Evolutionary conservation across 2,113 vertebrate species (phyloP), one percentile per base, ranked within the genome.

Genomic region (Rhinoptilus africanus): DNA sequence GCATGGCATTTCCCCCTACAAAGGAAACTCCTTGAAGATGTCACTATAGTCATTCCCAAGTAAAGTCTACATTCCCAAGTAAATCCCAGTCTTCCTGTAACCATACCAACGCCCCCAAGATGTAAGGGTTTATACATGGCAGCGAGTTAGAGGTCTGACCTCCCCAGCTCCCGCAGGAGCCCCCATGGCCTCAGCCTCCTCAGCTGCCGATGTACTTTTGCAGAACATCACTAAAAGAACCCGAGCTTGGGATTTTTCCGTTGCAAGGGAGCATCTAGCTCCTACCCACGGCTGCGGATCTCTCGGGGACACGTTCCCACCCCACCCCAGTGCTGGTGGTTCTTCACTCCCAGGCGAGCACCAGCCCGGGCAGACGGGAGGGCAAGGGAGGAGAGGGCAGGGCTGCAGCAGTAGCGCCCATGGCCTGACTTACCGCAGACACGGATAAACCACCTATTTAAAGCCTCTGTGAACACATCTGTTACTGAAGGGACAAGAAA

Each of bases 51-150:
- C 39, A 84, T 78, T 72, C 43, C 24, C 62, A 60, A 54, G 17
- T 48, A 37, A 48, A 51, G 34, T 43, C 6, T 66, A 12, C 54
- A 45, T 57, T 80, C 45, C 45, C 45, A 45, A 19, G 39, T 73
- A 94, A 77, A 75, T 6, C 63, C 22, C 35, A 88, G 35, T n/a
- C 21, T 32, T 93, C n/a, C 34, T 11, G 20, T 32, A 69, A 54
- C 10, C 30, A 37, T 7, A 69, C 15, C 45, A 50, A 63, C n/a
- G n/a, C 16, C 53, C 19, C 34, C 12, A 41, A 76, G 15, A 14
- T 1, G 0, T 23, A 12, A 11, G 71, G 32, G 12, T 63, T 83
- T 18, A 14, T 8, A 22, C 1, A 12, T 1, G 17, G 51, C 41
- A 45, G 34, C 0, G 32, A 71, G 47, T 14, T 34, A 37, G 50